Base-by-base conservation (phyloP, 2,113 vertebrate species). In the Ramphastos sulfuratus region DNA sequence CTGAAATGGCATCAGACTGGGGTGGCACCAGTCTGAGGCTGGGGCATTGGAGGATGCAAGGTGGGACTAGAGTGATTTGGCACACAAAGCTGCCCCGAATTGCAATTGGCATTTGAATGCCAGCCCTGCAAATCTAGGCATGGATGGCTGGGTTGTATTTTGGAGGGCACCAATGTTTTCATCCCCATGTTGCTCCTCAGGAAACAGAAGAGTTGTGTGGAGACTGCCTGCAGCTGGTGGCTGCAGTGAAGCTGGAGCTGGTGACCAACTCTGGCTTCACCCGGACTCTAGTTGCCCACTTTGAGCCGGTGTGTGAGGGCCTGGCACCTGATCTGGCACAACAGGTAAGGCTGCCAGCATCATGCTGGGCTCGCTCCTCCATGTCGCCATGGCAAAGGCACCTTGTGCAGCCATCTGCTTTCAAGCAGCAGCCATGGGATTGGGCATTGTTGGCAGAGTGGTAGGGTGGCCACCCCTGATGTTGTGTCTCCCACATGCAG, bases 211-310 rank as follows among this genome's bases (percentile, higher is more conserved):
- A 81, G 1, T 81, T 97, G 78, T 99, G 99, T 5, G 70, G 97
- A 20, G 95, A 98, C 83, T 99, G 99, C 39, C 76, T 97, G 73
- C 96, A 97, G 86, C 98, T 99, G 58, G 73, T 98, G 69, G 90
- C 82, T 0, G 98, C 98, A 6, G 6, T 97, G 86, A 98, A 98
- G 73, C 37, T 85, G 3, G 77, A 97, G 60, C 96, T 98, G 46
- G 98, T 97, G 52, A 28, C 42, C 15, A 97, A 97, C 48, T 1
- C 95, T 8, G 75, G 95, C 30, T 98, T 98, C 33, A 5, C 97
- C 48, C 74, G 93, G 63, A 4, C 25, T 0, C 82, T 98, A 48
- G 95, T 97, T 44, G 70, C 77, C n/a, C 95, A 85, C 1, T 59
- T 97, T 9, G 94, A 98, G 94, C 31, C 48, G 12, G 83, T 93